phyloP scores from a whole-genome alignment of 1,140 invertebrate species.

The Dinoponera quadriceps region DNA sequence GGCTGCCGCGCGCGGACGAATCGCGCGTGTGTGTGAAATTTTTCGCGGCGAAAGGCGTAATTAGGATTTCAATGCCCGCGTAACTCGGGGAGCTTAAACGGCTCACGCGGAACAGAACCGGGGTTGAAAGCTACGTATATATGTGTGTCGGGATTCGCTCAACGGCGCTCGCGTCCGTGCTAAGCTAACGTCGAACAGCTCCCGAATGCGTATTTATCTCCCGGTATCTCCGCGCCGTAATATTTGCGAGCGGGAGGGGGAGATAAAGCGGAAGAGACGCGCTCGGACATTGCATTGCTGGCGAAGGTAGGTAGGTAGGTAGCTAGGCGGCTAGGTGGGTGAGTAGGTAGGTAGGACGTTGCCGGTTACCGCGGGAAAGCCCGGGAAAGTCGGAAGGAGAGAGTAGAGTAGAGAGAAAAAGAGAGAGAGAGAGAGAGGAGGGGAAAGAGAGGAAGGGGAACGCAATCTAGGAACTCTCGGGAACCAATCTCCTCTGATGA shows the following conservation, averaged over 20 bases:
- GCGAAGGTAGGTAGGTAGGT: constrained; percentile 10
- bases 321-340: too few species aligned
- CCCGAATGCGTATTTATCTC: constrained; percentile 18
- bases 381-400: background rate
- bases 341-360: background rate
- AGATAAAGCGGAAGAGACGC: constrained; percentile 50
- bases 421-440: background rate
- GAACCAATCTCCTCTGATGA: constrained; percentile 80
- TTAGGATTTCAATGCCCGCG: background rate
- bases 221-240: constrained; percentile 11
- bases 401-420: background rate
- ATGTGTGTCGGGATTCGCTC: constrained; percentile 6
- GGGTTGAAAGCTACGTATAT: background rate
- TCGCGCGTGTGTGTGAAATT: background rate
- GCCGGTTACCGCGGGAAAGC: background rate
- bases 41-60: background rate
- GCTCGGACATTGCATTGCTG: constrained; percentile 55
- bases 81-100: background rate
- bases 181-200: constrained; percentile 41
- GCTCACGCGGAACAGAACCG: constrained; percentile 7
- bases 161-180: constrained; percentile 27
- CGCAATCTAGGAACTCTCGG: constrained; percentile 77
- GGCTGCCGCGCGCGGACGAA: background rate
- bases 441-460: constrained; percentile 63
- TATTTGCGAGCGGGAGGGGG: constrained; percentile 9